A percentile compares a stretch with the other conserved stretches of the same genome.
These are phyloP conservation scores for Cephus cinctus DNA, from an alignment of 1,140 invertebrate species.

Conservation along the genomic window DNA sequence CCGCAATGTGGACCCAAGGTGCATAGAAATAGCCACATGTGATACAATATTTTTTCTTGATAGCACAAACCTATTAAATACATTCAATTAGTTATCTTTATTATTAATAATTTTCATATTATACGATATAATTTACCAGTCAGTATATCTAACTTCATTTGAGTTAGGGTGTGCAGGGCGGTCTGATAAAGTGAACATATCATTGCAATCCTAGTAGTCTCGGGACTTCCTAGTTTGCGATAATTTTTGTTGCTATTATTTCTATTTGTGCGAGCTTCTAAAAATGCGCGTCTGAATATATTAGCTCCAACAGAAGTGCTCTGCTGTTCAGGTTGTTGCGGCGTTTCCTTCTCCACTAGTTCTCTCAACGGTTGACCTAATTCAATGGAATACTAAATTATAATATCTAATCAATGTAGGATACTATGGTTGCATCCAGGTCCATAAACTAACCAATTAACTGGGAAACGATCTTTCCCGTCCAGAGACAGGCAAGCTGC, in stretches of 20 bases:
- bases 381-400: not conserved
- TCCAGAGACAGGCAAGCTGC: slow-evolving; percentile 87
- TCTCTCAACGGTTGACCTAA: slow-evolving; percentile 54
- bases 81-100: not conserved
- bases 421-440: not conserved
- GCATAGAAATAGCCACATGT: slow-evolving; percentile 89
- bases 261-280: slow-evolving; percentile 58
- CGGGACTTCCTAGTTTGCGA: slow-evolving; percentile 74
- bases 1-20: slow-evolving; percentile 87
- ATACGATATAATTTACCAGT: slow-evolving; percentile 67
- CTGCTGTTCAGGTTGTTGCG: slow-evolving; percentile 42
- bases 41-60: slow-evolving; percentile 85
- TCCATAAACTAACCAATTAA: slow-evolving; percentile 43
- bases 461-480: slow-evolving; percentile 61
- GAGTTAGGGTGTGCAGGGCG: slow-evolving; percentile 84
- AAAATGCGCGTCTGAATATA: slow-evolving; percentile 54
- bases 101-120: slow-evolving; percentile 1
- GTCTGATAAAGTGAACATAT: slow-evolving; percentile 92
- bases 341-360: slow-evolving; percentile 52
- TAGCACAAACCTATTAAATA: slow-evolving; percentile 80
- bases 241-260: slow-evolving; percentile 64
- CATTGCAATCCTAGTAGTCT: slow-evolving; percentile 76
- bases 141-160: slow-evolving; percentile 91
- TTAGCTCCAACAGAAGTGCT: slow-evolving; percentile 48
- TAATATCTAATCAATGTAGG: slow-evolving; percentile 4